Percentiles rank a stretch among this genome's conserved stretches.
These are phyloP conservation scores for Neuroterus valhalla DNA, from an alignment of 1,140 invertebrate species.

Conservation along the genomic window DNA sequence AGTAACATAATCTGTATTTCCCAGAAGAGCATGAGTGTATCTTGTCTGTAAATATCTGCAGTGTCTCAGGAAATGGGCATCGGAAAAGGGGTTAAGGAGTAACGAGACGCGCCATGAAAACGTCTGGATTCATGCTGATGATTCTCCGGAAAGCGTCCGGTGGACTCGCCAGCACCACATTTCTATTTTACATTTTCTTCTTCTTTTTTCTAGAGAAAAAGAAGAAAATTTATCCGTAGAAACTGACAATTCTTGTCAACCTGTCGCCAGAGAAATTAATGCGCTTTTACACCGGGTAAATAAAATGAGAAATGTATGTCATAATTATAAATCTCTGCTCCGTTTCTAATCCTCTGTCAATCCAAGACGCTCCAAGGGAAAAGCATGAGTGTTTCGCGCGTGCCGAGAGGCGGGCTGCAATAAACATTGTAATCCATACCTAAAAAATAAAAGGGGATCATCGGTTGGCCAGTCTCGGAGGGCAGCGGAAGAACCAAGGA, in stretches of 20 bases:
- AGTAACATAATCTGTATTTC: neutral
- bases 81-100: conserved; percentile 22
- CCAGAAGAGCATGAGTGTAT: neutral
- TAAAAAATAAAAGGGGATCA: conserved; percentile 72
- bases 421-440: conserved; percentile 73
- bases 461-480: conserved; percentile 67
- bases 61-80: neutral
- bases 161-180: conserved; percentile 51
- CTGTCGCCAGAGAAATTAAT: conserved; percentile 8
- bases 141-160: conserved; percentile 68
- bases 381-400: conserved; percentile 62
- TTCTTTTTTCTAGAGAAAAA: conserved; percentile 34
- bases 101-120: conserved; percentile 60
- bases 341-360: neutral
- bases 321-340: neutral
- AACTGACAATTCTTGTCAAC: conserved; percentile 1
- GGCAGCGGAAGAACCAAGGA: conserved; percentile 22
- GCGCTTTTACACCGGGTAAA: neutral
- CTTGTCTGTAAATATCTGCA: conserved; percentile 12
- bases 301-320: conserved; percentile 16
- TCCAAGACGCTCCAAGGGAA: conserved; percentile 34
- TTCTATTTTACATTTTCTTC: conserved; percentile 3
- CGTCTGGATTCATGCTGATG: conserved; percentile 52
- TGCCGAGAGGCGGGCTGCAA: conserved; percentile 69
- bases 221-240: conserved; percentile 27